phyloP scores from a whole-genome alignment of 2,113 vertebrate species.

The Aspidoscelis tigris region DNA sequence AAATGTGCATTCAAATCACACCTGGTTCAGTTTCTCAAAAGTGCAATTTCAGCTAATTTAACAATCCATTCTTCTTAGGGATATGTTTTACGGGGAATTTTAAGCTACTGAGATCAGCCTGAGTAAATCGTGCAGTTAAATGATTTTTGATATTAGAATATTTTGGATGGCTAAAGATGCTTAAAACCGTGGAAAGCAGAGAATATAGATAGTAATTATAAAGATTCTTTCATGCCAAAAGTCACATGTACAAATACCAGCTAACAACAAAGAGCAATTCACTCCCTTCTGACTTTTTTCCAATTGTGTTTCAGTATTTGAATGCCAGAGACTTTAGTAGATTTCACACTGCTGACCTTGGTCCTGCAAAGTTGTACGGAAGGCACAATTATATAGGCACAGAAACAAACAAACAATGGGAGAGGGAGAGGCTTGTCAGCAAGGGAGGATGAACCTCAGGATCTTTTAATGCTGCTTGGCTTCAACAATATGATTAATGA shows the following conservation, averaged over 20 bases:
- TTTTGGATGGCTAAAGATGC: conserved; percentile 76
- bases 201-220: conserved; percentile 60
- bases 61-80: conserved; percentile 79
- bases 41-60: conserved; percentile 82
- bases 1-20: conserved; percentile 81
- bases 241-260: conserved; percentile 57
- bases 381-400: background rate
- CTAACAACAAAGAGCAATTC: conserved; percentile 44
- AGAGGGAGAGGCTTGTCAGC: too few relatives aligned
- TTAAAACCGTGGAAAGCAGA: conserved; percentile 63
- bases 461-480: too few relatives aligned
- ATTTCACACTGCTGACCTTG: background rate
- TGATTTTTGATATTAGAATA: conserved; percentile 84
- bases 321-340: background rate
- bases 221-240: conserved; percentile 58
- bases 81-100: conserved; percentile 77
- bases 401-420: too few relatives aligned
- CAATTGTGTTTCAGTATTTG: conserved; percentile 9
- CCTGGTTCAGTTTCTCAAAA: conserved; percentile 77
- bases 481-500: background rate
- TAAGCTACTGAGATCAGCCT: conserved; percentile 75
- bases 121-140: conserved; percentile 80
- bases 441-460: too few relatives aligned
- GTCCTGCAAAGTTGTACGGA: background rate
- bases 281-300: background rate